phyloP scores from a whole-genome alignment of 2,113 vertebrate species.

The Hyperopisus bebe region DNA sequence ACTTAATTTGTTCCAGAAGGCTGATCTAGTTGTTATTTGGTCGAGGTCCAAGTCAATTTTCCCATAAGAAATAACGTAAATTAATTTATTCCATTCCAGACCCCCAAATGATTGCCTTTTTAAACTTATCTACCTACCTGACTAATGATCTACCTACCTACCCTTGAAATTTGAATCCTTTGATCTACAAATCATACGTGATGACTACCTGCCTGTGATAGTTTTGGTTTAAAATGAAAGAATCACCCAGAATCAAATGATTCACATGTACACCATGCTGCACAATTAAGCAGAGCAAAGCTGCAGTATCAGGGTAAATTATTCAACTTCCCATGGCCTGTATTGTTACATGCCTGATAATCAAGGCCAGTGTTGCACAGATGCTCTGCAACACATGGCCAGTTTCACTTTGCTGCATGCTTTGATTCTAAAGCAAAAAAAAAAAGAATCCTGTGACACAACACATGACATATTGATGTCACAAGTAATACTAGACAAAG shows the following conservation, averaged over 20 bases:
- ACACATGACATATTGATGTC: neutral
- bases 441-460: neutral
- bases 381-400: neutral
- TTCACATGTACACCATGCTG: neutral
- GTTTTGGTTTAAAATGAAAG: neutral
- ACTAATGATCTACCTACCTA: neutral
- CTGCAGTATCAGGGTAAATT: neutral
- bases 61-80: no score
- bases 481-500: neutral
- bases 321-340: neutral
- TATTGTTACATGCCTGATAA: neutral
- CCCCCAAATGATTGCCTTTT: no score
- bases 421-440: neutral
- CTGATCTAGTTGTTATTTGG: no score
- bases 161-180: neutral
- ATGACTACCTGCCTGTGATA: neutral
- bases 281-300: neutral
- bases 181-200: neutral
- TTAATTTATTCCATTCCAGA: no score
- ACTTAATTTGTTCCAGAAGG: no score
- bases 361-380: neutral
- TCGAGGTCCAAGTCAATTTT: no score
- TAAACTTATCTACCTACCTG: no score
- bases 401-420: neutral
- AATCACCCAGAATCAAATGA: neutral